phyloP scores from a whole-genome alignment of 2,888 invertebrate genomes.

The Leucoma salicis region DNA sequence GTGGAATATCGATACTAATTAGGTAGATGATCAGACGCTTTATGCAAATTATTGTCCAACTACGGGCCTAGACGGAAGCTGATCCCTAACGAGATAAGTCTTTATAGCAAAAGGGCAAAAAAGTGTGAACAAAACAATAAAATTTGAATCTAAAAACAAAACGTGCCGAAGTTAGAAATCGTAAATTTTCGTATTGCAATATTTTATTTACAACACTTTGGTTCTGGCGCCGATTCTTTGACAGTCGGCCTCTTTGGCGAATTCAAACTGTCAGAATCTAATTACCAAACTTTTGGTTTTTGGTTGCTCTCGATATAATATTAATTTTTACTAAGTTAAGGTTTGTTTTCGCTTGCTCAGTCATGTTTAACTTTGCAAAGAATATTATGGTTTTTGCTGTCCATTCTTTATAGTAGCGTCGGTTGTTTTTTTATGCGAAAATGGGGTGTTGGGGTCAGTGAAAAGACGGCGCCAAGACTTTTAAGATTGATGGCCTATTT shows the following conservation, averaged over 20 bases:
- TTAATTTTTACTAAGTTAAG: slow-evolving; percentile 31
- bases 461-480: slow-evolving; percentile 63
- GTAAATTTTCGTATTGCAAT: slow-evolving; percentile 54
- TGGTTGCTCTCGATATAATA: slow-evolving; percentile 24
- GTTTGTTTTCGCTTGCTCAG: slow-evolving; percentile 30
- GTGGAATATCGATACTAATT: slow-evolving; percentile 2
- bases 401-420: slow-evolving; percentile 71
- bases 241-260: slow-evolving; percentile 77
- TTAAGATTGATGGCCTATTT: slow-evolving; percentile 70
- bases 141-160: slow-evolving; percentile 31
- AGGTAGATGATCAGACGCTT: slow-evolving; percentile 5
- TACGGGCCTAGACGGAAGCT: slow-evolving; percentile 12
- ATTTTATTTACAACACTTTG: slow-evolving; percentile 68
- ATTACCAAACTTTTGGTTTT: slow-evolving; percentile 57
- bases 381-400: slow-evolving; percentile 60
- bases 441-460: slow-evolving; percentile 70
- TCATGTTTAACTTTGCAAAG: slow-evolving; percentile 21
- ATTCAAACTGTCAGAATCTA: slow-evolving; percentile 78
- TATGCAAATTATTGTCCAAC: slow-evolving; percentile 8
- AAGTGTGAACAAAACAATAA: slow-evolving; percentile 22
- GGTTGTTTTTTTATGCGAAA: slow-evolving; percentile 50
- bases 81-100: slow-evolving; percentile 12
- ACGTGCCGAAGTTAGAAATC: slow-evolving; percentile 47
- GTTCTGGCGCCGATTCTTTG: slow-evolving; percentile 74
- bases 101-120: slow-evolving; percentile 12